Base-by-base conservation (phyloP, 2,888 invertebrate genomes). In the Ceraclea dissimilis region DNA sequence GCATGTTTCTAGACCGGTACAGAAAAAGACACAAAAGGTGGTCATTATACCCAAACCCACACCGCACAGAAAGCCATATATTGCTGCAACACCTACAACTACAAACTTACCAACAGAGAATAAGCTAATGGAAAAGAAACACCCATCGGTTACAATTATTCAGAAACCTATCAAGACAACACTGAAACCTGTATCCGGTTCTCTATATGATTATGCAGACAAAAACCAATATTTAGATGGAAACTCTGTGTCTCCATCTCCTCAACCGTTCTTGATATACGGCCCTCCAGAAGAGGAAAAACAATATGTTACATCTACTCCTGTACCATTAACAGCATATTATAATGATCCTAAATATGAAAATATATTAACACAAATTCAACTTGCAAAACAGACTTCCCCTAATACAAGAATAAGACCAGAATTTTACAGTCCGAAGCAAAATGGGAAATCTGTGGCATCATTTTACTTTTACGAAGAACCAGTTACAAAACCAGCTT, bases 391-490 rank as follows among this genome's bases (percentile, higher is more conserved):
- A 62, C 71, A 70, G 33, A 72, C 47, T 48, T 22, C 57, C 31
- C 58, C 59, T 26, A 64, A 60, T 52, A 58, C 58, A 19, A 52
- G 58, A n/a, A 49, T 61, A 44, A 54, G 55, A 18, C 58, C 63
- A 18, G 60, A 63, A 50, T 64, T 58, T 48, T 55, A 52, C 58
- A 54, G 54, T 18, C 49, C 62, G 49, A 58, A 74, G 64, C 72
- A 73, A 39, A 73, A 69, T 62, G 71, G 74, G 60, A 75, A 76
- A 64, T 73, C 74, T 44, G 69, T 79, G 52, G 78, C 83, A 1
- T 84, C 85, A 6, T 85, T 82, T 69, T 86, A 80, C 65, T 86
- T 84, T 66, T 85, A 84, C 63, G 84, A 86, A 60, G 85, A 86
- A 66, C 76, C 78, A 2, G 51, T 60, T n/a, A 52, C 50, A 17